phyloP scores from a whole-genome alignment of 2,888 invertebrate species.

The Drosophila suboccidentalis region DNA sequence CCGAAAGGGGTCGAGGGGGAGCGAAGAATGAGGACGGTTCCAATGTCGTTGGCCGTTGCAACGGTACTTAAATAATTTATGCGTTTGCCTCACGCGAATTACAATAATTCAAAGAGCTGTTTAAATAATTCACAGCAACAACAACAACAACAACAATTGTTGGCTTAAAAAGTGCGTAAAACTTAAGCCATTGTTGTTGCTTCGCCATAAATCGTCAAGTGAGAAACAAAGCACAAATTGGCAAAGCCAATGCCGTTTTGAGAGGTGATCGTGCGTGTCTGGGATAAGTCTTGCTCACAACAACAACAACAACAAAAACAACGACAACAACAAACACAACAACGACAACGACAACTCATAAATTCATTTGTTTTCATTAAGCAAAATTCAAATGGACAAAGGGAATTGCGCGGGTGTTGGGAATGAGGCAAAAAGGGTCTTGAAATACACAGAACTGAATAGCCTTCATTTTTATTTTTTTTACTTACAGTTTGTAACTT shows the following conservation, averaged over 20 bases:
- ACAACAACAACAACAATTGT: constrained; percentile 35
- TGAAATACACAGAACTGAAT: constrained; percentile 16
- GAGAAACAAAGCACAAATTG: constrained; percentile 73
- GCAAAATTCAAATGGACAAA: constrained; percentile 34
- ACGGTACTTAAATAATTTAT: constrained; percentile 67
- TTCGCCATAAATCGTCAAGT: constrained; percentile 63
- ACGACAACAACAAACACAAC: constrained; percentile 34
- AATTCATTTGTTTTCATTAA: constrained; percentile 73
- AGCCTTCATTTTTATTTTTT: neutral
- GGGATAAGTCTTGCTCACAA: constrained; percentile 46
- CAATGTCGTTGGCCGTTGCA: constrained; percentile 48
- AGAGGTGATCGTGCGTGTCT: constrained; percentile 71
- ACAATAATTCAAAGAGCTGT: constrained; percentile 65
- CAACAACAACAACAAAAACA: constrained; percentile 21
- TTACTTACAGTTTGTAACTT: neutral
- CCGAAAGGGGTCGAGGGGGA: constrained; percentile 3
- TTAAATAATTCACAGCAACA: constrained; percentile 50
- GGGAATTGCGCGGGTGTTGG: constrained; percentile 31
- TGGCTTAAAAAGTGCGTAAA: constrained; percentile 62
- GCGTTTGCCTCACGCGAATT: constrained; percentile 56
- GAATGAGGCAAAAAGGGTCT: constrained; percentile 33
- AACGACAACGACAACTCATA: constrained; percentile 53
- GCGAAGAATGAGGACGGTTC: constrained; percentile 28
- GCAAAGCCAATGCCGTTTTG: constrained; percentile 66
- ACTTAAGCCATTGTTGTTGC: constrained; percentile 13